A percentile compares a stretch with the other conserved stretches of the same genome.
Conservation (phyloP, 2,113 vertebrate species). For the Diadophis punctatus region DNA sequence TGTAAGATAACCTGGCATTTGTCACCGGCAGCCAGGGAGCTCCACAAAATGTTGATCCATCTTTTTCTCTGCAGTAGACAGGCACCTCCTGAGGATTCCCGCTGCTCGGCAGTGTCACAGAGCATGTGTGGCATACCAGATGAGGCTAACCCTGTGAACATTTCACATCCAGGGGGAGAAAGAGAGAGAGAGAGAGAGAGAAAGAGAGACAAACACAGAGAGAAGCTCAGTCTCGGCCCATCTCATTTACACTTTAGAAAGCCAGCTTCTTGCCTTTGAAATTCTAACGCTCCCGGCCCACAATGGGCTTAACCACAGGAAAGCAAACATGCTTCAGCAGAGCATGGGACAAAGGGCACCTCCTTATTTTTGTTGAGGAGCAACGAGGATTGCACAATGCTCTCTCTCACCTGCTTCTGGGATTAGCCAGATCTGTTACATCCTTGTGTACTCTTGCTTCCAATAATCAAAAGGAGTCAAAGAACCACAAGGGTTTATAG, state of each 20-base stretch:
- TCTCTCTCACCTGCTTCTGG: constrained; percentile 1
- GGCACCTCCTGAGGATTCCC: background rate
- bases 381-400: background rate
- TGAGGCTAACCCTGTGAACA: background rate
- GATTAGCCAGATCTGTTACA: constrained; percentile 12
- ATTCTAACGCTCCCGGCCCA: background rate
- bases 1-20: background rate
- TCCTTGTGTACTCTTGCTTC: constrained; percentile 22
- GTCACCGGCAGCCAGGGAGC: background rate
- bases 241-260: constrained; percentile 16
- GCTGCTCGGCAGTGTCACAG: background rate
- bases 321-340: constrained; percentile 15
- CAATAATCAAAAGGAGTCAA: constrained; percentile 20
- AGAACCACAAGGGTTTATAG: constrained; percentile 7
- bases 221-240: background rate
- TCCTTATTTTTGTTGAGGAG: background rate
- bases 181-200: background rate
- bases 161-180: background rate
- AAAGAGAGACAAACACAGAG: too few species aligned
- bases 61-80: background rate
- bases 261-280: constrained; percentile 7
- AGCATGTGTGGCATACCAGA: background rate
- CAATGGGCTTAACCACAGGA: background rate
- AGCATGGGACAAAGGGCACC: constrained; percentile 10
- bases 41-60: background rate